Evolutionary conservation across 37 sponge, comb jelly and placozoan genomes (phyloP).

Genomic region (Eunapius fragilis): DNA sequence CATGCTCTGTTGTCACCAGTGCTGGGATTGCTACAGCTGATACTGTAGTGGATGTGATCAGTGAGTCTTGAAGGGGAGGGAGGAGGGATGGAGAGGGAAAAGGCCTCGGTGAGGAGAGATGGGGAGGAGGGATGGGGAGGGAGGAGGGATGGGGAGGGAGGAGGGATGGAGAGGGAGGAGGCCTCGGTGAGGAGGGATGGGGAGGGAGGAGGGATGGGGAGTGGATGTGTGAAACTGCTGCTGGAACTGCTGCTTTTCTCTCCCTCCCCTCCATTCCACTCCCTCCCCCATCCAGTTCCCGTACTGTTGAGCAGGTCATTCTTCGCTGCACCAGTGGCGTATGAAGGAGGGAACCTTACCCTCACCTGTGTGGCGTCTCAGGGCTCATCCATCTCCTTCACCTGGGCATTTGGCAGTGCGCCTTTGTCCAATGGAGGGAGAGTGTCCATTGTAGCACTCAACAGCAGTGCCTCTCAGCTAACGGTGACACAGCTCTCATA

Average conservation of each 20-base stretch:
- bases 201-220: not conserved
- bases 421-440: not conserved
- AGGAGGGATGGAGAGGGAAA: not conserved
- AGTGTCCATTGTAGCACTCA: not conserved
- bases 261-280: not conserved
- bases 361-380: not conserved
- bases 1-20: conserved; percentile 10
- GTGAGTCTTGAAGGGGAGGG: conserved; percentile 2
- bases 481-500: not conserved
- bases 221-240: not conserved
- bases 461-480: not conserved
- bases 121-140: not conserved
- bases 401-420: not conserved
- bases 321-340: too few species aligned
- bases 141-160: not conserved
- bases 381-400: not conserved
- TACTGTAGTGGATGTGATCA: not conserved
- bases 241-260: not conserved
- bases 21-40: conserved; percentile 23
- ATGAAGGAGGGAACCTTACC: not conserved
- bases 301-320: not conserved
- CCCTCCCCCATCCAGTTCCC: not conserved
- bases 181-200: not conserved
- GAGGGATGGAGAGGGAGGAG: not conserved
- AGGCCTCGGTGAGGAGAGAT: not conserved